Percentiles rank a stretch among this genome's conserved stretches.
Conservation (phyloP, 2,113 vertebrate genomes). For the Hystrix brachyura region DNA sequence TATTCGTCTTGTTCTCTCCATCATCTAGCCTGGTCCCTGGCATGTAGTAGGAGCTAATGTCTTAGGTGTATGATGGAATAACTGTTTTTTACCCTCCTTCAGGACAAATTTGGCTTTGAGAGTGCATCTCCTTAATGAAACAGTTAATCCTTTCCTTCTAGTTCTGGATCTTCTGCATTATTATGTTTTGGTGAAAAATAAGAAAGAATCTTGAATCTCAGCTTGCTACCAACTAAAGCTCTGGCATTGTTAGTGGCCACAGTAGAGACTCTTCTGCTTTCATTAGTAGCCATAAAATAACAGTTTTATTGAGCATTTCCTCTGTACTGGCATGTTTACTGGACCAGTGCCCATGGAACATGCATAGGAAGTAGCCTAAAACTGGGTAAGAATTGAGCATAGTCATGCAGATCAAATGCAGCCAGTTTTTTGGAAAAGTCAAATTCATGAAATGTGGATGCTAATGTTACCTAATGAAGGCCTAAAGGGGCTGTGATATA, state of each 20-base stretch:
- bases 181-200: background rate
- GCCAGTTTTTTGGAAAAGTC: background rate
- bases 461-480: background rate
- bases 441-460: background rate
- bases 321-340: background rate
- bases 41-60: background rate
- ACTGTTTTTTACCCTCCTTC: background rate
- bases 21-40: background rate
- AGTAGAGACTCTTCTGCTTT: background rate
- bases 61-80: background rate
- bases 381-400: background rate
- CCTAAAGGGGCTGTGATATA: background rate
- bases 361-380: background rate
- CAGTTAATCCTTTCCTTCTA: background rate
- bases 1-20: background rate
- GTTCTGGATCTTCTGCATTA: background rate
- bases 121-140: conserved; percentile 19
- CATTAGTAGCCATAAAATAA: background rate
- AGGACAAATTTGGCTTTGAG: background rate
- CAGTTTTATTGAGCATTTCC: background rate
- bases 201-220: background rate
- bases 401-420: background rate
- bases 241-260: background rate
- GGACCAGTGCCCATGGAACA: background rate
- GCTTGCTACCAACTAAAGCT: background rate